Evolutionary conservation across 1,140 invertebrate species (phyloP), one percentile per base, ranked within the genome.

Genomic region (Leucophenga varia): DNA sequence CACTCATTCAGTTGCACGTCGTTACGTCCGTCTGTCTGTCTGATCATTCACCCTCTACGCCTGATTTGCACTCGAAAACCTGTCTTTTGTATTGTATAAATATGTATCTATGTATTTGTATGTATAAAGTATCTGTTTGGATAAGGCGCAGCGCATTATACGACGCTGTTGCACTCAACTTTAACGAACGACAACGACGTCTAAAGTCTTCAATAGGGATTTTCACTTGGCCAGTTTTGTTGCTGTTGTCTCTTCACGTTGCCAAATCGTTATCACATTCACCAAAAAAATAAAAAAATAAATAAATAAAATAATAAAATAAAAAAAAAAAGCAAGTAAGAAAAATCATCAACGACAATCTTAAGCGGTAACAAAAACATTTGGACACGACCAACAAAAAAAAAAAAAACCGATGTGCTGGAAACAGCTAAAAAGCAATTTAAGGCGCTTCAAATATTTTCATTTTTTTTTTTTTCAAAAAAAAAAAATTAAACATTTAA

Each of bases 191-290:
- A 5, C 5, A 25, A 25, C 10, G 22, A n/a, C n/a, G n/a, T n/a
- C n/a, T n/a, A n/a, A 43, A 35, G 21, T 38, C 31, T 37, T 54
- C 13, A 14, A 22, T 34, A 49, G 40, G 51, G 48, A 58, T 52
- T 53, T 47, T 38, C 22, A 25, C 10, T 25, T 5, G 22, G 22
- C 22, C 22, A 25, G 5, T 25, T 25, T 25, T 10, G 22, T 25
- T 10, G 22, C 10, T 38, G 43, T 52, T 45, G 47, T 43, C 43
- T 17, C 37, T 47, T 54, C 55, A 54, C 59, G 59, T 67, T 67
- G 59, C 63, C 63, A 67, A 67, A 67, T 67, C 63, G 59, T 67
- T 67, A 67, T 59, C 63, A 67, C 63, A 63, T 67, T 64, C 61
- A 47, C 37, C 31, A 43, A 16, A 42, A 45, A 46, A 47, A 43